Evolutionary conservation across 2,113 vertebrate species (phyloP), one percentile per base, ranked within the genome.

Genomic region (Coracopsis vasa): DNA sequence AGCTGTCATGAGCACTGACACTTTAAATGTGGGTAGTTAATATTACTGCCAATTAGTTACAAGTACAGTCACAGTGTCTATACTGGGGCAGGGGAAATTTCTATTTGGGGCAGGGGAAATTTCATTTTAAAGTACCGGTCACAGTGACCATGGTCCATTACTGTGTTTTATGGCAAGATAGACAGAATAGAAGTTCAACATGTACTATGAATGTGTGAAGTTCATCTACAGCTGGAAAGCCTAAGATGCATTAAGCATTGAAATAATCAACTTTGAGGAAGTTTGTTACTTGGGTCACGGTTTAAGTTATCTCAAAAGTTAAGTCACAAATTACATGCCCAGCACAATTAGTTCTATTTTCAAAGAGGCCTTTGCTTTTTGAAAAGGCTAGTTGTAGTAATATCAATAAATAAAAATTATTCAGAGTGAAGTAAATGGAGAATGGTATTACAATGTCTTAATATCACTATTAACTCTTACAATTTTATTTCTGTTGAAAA

Each of bases 121-220:
- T 86, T 90, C 13, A 39, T 27, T 44, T 88, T 33, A 88, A 77
- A 45, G 94, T 79, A 77, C 64, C 8, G 56, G 93, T 94, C 80
- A 97, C 39, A 56, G 70, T 94, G 95, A 94, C 84, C 89, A 58
- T 29, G 6, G 56, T 72, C 79, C 13, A 3, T 92, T 88, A 78
- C 11, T 66, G 33, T 91, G 62, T 51, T 90, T 67, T 72, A 50
- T 58, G 53, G 37, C 7, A 80, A 86, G 56, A 41, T 92, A 69
- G 84, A 48, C 33, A 56, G 47, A 92, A 39, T 73, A 41, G 64
- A 88, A 95, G 42, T 53, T 48, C 62, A 81, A n/a, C 15, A 5
- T 64, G 69, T 92, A 39, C 90, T 77, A 31, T 37, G 85, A 73
- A 92, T 9, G 65, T 88, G 58, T 94, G 93, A 96, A 89, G 70